phyloP scores from a whole-genome alignment of 2,888 invertebrate species.

The Alloscopus bannaensis region DNA sequence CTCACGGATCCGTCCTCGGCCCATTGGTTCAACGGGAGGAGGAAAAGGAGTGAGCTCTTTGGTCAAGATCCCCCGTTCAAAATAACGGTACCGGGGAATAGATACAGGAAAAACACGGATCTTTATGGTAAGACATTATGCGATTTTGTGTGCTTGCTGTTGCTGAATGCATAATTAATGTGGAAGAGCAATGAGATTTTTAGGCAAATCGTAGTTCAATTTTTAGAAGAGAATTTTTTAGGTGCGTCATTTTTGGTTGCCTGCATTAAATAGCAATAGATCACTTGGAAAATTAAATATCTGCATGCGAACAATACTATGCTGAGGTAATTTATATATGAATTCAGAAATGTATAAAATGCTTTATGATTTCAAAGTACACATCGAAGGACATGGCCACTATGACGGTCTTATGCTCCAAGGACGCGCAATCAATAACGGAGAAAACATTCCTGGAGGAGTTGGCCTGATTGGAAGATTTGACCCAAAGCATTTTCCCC shows the following conservation, averaged over 20 bases:
- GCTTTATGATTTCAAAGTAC: slow-evolving; percentile 51
- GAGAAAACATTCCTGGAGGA: slow-evolving; percentile 57
- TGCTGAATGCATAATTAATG: slow-evolving; percentile 28
- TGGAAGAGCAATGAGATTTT: too few relatives aligned
- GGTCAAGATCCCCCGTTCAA: slow-evolving; percentile 65
- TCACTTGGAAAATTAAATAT: too few relatives aligned
- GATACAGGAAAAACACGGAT: slow-evolving; percentile 69
- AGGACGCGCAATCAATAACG: slow-evolving; percentile 59
- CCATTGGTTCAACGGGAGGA: slow-evolving; percentile 12
- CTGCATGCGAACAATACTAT: too few relatives aligned
- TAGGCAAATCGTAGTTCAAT: too few relatives aligned
- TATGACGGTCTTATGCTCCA: slow-evolving; percentile 71
- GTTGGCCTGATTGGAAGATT: slow-evolving; percentile 71
- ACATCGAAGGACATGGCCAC: slow-evolving; percentile 67
- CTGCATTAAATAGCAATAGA: too few relatives aligned
- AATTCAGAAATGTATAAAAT: not conserved
- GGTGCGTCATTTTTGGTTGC: too few relatives aligned
- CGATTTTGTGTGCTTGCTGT: too few relatives aligned
- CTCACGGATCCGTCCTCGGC: slow-evolving; percentile 33
- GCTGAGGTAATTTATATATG: too few relatives aligned
- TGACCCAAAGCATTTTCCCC: slow-evolving; percentile 12
- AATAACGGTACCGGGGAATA: slow-evolving; percentile 62
- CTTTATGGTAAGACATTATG: slow-evolving; percentile 64
- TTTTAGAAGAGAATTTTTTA: too few relatives aligned
- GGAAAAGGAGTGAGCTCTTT: slow-evolving; percentile 40